Evolutionary conservation across 2,113 vertebrate species (phyloP).

Genomic region (Cephalopterus ornatus): DNA sequence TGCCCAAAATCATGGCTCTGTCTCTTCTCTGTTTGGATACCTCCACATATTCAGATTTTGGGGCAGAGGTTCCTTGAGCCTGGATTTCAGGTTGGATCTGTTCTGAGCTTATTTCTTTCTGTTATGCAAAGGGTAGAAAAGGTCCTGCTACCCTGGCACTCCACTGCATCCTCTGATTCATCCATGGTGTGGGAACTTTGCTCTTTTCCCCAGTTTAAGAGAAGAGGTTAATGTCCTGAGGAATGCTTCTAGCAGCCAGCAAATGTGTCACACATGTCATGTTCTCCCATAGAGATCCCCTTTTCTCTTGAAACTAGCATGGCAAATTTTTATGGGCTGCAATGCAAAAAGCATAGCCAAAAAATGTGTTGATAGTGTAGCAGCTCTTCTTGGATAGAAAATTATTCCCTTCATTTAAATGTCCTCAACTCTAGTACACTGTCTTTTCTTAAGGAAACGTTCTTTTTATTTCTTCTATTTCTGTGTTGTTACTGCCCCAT

Average conservation of each 20-base stretch:
- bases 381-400: background rate
- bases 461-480: background rate
- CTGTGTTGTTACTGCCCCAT: background rate
- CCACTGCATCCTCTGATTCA: background rate
- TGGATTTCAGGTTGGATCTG: background rate
- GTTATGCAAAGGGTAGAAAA: background rate
- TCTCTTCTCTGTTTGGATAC: background rate
- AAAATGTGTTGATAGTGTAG: background rate
- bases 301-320: background rate
- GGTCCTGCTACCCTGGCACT: background rate
- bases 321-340: background rate
- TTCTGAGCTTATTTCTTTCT: background rate
- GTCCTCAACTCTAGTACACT: background rate
- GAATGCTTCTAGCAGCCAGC: background rate
- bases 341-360: background rate
- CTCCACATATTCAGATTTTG: background rate
- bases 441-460: background rate
- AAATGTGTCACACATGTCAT: accelerated
- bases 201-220: background rate
- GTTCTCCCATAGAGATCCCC: background rate
- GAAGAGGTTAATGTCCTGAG: background rate
- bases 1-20: background rate
- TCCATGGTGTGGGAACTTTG: background rate
- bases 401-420: background rate
- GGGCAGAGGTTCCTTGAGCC: background rate